phyloP scores from a whole-genome alignment of 1,140 invertebrate species.

The Rhagoletis zephyria region DNA sequence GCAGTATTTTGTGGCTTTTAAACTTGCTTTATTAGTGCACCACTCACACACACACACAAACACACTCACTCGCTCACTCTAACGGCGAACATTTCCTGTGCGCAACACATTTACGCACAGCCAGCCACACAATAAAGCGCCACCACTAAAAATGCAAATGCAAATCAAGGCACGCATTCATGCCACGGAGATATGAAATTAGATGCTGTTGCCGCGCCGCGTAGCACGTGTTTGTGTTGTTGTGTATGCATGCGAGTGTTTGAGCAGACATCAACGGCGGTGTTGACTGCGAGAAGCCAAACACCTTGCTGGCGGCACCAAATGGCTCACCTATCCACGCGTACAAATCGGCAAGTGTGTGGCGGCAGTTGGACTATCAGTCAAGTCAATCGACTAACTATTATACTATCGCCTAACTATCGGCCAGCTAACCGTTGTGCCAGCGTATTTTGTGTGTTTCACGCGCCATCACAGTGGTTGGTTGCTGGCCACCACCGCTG shows the following conservation, averaged over 20 bases:
- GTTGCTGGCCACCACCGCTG: background rate
- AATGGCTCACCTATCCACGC: background rate
- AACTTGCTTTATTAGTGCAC: background rate
- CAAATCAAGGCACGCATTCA: slow-evolving; percentile 46
- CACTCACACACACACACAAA: background rate
- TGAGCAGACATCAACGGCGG: background rate
- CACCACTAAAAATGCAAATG: slow-evolving; percentile 46
- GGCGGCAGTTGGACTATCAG: slow-evolving; percentile 16
- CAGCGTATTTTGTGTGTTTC: slow-evolving; percentile 36
- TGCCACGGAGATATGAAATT: slow-evolving; percentile 45
- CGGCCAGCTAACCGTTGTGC: background rate
- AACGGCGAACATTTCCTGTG: slow-evolving; percentile 12
- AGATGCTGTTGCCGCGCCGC: background rate
- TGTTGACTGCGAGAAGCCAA: background rate
- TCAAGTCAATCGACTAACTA: slow-evolving; percentile 28
- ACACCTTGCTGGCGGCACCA: slow-evolving; percentile 1
- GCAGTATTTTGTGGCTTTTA: background rate
- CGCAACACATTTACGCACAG: slow-evolving; percentile 14
- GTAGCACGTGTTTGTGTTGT: background rate
- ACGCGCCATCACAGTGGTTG: slow-evolving; percentile 2
- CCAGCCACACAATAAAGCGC: background rate
- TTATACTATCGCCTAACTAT: background rate
- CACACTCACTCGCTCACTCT: background rate
- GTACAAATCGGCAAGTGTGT: background rate
- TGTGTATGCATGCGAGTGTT: background rate